phyloP scores from a whole-genome alignment of 53 echinoderm and acorn worm species.

The Apostichopus leukothele region DNA sequence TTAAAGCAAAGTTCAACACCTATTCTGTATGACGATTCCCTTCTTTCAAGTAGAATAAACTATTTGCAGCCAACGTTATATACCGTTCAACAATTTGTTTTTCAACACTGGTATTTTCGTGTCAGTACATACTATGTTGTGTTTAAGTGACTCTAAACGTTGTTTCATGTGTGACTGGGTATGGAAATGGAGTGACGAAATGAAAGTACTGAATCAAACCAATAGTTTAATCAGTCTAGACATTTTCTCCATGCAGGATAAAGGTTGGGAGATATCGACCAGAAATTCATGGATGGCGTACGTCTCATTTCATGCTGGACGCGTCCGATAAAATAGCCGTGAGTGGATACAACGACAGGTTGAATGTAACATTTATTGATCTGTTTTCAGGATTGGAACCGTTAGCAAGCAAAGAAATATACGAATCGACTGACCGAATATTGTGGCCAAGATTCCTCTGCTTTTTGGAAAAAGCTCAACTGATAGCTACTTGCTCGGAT shows the following conservation, averaged over 20 bases:
- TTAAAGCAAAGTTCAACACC: no score
- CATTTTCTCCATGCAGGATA: background rate
- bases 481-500: background rate
- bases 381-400: background rate
- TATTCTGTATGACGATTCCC: no score
- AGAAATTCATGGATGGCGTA: conserved; percentile 1
- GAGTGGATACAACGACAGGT: background rate
- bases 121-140: background rate
- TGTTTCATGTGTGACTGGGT: background rate
- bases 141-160: background rate
- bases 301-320: background rate
- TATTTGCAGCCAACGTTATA: no score
- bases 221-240: background rate
- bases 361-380: background rate
- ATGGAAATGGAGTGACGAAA: no score
- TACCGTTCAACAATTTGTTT: no score
- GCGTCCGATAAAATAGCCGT: background rate
- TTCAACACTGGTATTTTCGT: background rate
- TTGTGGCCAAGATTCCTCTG: background rate
- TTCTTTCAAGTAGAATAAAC: no score
- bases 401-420: background rate
- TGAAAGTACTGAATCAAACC: background rate
- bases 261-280: background rate
- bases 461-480: background rate
- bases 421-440: background rate